Evolutionary conservation across 2,888 invertebrate genomes (phyloP).

Genomic region (Synergus japonicus): DNA sequence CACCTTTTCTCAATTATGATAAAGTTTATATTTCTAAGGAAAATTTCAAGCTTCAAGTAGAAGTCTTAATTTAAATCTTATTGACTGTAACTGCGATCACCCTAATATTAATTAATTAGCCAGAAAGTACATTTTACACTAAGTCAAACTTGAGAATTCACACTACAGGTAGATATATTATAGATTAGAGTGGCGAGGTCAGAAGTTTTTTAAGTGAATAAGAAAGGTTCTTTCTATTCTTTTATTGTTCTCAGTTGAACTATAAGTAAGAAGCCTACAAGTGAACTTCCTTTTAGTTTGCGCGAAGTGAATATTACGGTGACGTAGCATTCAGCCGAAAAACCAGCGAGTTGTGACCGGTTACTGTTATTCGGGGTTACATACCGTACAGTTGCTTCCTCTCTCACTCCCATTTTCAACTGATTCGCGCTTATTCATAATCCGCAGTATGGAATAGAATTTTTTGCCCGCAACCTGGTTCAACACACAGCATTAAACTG

Average conservation of each 20-base stretch:
- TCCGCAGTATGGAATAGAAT: constrained; percentile 22
- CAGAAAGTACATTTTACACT: too few relatives aligned
- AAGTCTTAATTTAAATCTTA: too few relatives aligned
- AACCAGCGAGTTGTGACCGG: constrained; percentile 74
- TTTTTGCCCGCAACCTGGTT: background rate
- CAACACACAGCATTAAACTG: background rate
- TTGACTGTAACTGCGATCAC: too few relatives aligned
- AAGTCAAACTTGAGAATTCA: too few relatives aligned
- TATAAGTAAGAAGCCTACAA: background rate
- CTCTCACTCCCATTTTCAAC: constrained; percentile 53
- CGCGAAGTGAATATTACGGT: constrained; percentile 40
- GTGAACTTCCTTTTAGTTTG: constrained; percentile 5
- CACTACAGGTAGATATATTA: background rate
- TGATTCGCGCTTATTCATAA: constrained; percentile 50
- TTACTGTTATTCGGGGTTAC: constrained; percentile 73
- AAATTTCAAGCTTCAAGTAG: too few relatives aligned
- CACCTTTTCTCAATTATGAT: too few relatives aligned
- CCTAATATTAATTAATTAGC: too few relatives aligned
- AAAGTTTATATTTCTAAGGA: too few relatives aligned
- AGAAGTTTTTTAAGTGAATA: background rate
- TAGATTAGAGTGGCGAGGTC: background rate
- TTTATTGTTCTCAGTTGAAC: constrained; percentile 17
- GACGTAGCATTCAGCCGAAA: constrained; percentile 63
- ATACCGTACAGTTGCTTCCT: constrained; percentile 55
- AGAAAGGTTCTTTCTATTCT: background rate